Conservation (phyloP, 2,888 invertebrate species). For the Girardia tigrina region DNA sequence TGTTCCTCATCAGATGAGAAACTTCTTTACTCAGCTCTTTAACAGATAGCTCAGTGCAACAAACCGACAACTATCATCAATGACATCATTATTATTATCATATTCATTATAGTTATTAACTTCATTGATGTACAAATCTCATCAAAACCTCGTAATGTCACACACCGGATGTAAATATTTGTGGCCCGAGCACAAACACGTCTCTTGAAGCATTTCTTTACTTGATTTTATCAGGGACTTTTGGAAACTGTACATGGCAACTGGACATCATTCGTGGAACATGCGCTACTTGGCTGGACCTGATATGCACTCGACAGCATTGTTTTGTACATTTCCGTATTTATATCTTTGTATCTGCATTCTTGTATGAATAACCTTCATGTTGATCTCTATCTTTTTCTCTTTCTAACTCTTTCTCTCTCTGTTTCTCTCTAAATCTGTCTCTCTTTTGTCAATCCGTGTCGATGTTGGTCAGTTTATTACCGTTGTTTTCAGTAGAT, state of each 20-base stretch:
- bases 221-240: background rate
- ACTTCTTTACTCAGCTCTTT: conserved; percentile 8
- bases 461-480: background rate
- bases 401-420: background rate
- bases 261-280: background rate
- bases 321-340: background rate
- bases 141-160: background rate
- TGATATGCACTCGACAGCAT: background rate
- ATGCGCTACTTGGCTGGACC: background rate
- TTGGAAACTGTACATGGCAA: background rate
- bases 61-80: background rate
- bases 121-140: background rate
- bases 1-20: conserved; percentile 15
- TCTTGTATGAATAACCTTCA: too few species aligned
- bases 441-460: background rate
- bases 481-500: background rate
- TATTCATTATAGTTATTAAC: background rate
- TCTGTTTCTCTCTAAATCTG: too few species aligned
- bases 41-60: conserved; percentile 2
- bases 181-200: background rate
- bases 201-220: background rate
- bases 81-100: background rate
- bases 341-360: background rate
- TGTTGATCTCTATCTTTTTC: background rate
- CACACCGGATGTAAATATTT: background rate